Evolutionary conservation across 1,140 invertebrate species (phyloP).

Genomic region (Calliopsis andreniformis): DNA sequence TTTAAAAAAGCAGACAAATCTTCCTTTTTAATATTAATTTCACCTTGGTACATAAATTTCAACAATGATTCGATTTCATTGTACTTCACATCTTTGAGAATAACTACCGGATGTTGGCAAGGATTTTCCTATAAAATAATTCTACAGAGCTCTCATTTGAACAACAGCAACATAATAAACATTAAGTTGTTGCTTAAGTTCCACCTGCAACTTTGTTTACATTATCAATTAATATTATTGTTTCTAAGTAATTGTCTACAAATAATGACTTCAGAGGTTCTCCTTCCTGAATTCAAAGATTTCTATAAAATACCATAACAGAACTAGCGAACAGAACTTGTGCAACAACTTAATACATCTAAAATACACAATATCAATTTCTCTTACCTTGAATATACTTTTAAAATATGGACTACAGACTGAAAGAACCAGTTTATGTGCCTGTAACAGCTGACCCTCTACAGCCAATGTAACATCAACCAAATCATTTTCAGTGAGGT

Average conservation of each 20-base stretch:
- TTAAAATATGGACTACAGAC: constrained; percentile 93
- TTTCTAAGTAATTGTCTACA: too few species aligned
- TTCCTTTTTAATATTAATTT: constrained; percentile 92
- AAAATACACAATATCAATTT: constrained; percentile 72
- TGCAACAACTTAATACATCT: not conserved
- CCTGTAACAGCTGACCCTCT: constrained; percentile 89
- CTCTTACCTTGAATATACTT: constrained; percentile 89
- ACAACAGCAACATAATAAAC: not conserved
- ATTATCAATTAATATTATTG: too few species aligned
- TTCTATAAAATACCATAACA: too few species aligned
- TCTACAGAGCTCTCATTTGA: constrained; percentile 17
- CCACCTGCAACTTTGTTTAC: too few species aligned
- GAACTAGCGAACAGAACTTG: too few species aligned
- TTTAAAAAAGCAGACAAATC: constrained; percentile 91
- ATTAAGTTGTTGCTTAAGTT: too few species aligned
- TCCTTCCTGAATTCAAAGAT: too few species aligned
- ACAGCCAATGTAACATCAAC: constrained; percentile 92
- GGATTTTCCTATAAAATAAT: constrained; percentile 78
- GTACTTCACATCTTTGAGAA: constrained; percentile 91
- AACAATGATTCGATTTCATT: constrained; percentile 89
- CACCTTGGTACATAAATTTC: constrained; percentile 93
- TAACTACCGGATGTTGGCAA: constrained; percentile 87
- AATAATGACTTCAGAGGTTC: too few species aligned
- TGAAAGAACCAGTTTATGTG: constrained; percentile 90
- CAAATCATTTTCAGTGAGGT: constrained; percentile 86